Conservation (phyloP, 1,140 invertebrate species). For the Drosophila dunni region DNA sequence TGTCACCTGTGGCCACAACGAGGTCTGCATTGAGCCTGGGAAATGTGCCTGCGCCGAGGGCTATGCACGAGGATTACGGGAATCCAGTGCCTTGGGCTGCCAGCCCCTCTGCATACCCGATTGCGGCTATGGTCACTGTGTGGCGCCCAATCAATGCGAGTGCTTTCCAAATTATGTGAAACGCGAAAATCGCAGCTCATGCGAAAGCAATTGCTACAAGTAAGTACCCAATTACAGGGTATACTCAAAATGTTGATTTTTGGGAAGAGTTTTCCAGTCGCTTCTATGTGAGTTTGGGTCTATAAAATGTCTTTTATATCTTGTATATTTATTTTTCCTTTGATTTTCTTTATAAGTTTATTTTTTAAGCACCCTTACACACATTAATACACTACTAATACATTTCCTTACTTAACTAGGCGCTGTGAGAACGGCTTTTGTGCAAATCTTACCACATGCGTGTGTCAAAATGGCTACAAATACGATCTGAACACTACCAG, state of each 20-base stretch:
- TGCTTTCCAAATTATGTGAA: slow-evolving; percentile 85
- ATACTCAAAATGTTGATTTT: too few species aligned
- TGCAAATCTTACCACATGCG: slow-evolving; percentile 86
- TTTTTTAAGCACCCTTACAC: too few species aligned
- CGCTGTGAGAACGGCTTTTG: slow-evolving; percentile 87
- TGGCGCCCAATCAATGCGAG: slow-evolving; percentile 87
- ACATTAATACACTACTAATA: background rate
- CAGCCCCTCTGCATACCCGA: slow-evolving; percentile 84
- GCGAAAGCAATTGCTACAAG: slow-evolving; percentile 69
- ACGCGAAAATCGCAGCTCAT: slow-evolving; percentile 61
- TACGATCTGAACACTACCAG: slow-evolving; percentile 80
- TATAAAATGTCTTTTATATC: too few species aligned
- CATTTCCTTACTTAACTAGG: slow-evolving; percentile 33
- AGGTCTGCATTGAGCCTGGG: slow-evolving; percentile 86
- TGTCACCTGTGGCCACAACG: slow-evolving; percentile 75
- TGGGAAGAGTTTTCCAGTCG: too few species aligned
- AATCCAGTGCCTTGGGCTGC: slow-evolving; percentile 68
- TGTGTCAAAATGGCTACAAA: slow-evolving; percentile 87
- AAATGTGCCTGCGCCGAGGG: slow-evolving; percentile 87
- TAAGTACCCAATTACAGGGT: slow-evolving; percentile 36
- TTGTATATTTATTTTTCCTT: too few species aligned
- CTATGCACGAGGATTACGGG: slow-evolving; percentile 84
- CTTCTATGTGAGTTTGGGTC: too few species aligned
- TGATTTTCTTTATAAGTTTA: background rate
- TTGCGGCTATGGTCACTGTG: slow-evolving; percentile 87